Evolutionary conservation across 2,113 vertebrate genomes (phyloP), one percentile per base, ranked within the genome.

Genomic region (Oncorhynchus kisutch): DNA sequence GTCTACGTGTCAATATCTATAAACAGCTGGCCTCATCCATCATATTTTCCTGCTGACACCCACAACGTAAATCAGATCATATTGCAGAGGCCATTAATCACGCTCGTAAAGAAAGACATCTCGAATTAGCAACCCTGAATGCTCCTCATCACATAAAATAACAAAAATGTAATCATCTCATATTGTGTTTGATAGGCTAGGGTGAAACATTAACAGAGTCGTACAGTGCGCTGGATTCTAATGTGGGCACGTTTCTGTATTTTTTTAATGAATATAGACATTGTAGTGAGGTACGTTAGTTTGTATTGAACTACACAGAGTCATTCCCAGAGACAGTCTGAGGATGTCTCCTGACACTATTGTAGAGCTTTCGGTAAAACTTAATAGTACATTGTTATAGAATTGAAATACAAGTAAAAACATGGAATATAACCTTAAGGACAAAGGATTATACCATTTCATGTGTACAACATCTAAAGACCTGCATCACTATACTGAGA

Each of bases 51-150:
- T 81, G 13, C 85, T 87, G 91, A 91, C 90, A 90, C 88, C 82
- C 78, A 82, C 85, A 88, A 91, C 80, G 84, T 87, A 87, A 82
- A 88, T 92, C 90, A 82, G 84, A 83, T 90, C 84, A 87, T 85
- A 91, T 92, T 87, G 91, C 87, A 82, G 87, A 90, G 87, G 85
- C 89, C 87, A 92, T 91, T 91, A 89, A 91, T 92, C 91, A 90
- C 85, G 85, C 86, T 82, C 82, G 88, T 91, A 92, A 91, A 92
- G 89, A 91, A 89, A 92, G 91, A 92, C 95, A 86, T 92, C 91
- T 91, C 88, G 86, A 88, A 91, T 92, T 91, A 91, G 88, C 84
- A 77, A 86, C 82, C 85, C 83, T 3, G 75, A 91, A 91, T 87
- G 88, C 89, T 90, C 86, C 88, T 91, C 90, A 88, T 91, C 88